Percentiles rank a stretch among this genome's conserved stretches.
Conservation (phyloP, 2,113 vertebrate species). For the Datnioides undecimradiatus region DNA sequence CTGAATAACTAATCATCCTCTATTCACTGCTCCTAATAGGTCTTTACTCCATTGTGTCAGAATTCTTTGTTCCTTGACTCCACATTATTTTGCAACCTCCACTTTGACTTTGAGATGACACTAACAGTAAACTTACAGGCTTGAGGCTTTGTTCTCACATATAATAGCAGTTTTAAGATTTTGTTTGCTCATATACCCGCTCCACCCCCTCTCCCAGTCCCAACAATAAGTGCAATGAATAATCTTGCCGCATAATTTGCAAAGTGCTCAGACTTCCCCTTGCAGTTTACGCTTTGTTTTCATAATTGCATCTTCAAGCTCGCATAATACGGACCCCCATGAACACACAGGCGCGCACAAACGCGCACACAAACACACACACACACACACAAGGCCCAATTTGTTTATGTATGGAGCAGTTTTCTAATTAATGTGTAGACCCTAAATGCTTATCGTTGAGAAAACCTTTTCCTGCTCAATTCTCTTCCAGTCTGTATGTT, state of each 20-base stretch:
- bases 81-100: conserved; percentile 63
- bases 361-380: neutral
- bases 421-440: conserved; percentile 78
- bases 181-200: conserved; percentile 63
- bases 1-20: conserved; percentile 61
- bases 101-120: conserved; percentile 79
- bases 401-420: conserved; percentile 66
- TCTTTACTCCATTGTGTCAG: conserved; percentile 61
- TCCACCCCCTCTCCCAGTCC: conserved; percentile 32
- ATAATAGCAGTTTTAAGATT: conserved; percentile 56
- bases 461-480: conserved; percentile 49
- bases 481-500: conserved; percentile 39
- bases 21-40: conserved; percentile 56
- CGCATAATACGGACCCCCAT: conserved; percentile 43
- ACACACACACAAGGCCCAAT: conserved; percentile 46
- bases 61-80: conserved; percentile 68
- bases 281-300: conserved; percentile 71
- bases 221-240: conserved; percentile 53
- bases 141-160: conserved; percentile 50
- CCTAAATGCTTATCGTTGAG: conserved; percentile 69
- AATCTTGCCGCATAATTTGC: conserved; percentile 60
- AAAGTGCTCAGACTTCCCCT: conserved; percentile 43
- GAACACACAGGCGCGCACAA: conserved; percentile 16
- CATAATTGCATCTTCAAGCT: conserved; percentile 75
- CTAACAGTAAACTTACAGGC: conserved; percentile 53